phyloP scores from a whole-genome alignment of 2,888 invertebrate genomes.

The Tridacna gigas region DNA sequence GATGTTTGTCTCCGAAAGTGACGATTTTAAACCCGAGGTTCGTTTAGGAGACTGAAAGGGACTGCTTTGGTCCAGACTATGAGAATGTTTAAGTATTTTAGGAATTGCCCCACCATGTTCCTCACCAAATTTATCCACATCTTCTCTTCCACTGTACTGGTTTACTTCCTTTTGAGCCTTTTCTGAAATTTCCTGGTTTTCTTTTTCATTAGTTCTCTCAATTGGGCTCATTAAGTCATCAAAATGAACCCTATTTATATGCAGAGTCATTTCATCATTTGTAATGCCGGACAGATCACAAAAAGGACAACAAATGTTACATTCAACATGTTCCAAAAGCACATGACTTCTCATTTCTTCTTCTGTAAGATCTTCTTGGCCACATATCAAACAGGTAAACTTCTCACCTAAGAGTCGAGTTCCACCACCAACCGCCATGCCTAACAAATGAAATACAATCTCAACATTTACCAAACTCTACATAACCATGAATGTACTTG shows the following conservation, averaged over 20 bases:
- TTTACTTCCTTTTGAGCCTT: conserved; percentile 9
- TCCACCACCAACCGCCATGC: conserved; percentile 46
- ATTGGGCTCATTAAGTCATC: conserved; percentile 89
- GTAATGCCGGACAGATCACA: conserved; percentile 92
- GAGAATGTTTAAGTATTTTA: conserved; percentile 61
- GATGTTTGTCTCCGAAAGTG: conserved; percentile 59
- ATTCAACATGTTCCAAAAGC: conserved; percentile 91
- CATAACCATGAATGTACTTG: no score
- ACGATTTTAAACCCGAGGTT: conserved; percentile 49
- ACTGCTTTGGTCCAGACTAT: conserved; percentile 57
- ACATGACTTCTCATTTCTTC: conserved; percentile 91
- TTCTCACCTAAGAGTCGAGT: conserved; percentile 58
- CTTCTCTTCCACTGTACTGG: conserved; percentile 39
- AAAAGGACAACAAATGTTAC: conserved; percentile 92
- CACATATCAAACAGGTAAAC: conserved; percentile 91
- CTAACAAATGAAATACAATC: not conserved
- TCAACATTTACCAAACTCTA: no score
- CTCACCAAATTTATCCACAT: conserved; percentile 55
- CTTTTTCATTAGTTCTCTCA: conserved; percentile 46
- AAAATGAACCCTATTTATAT: conserved; percentile 93
- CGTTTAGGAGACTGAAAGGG: conserved; percentile 44
- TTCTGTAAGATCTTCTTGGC: conserved; percentile 89
- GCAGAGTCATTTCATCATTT: conserved; percentile 91
- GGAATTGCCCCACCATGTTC: conserved; percentile 65
- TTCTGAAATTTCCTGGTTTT: conserved; percentile 20